A percentile compares a stretch with the other conserved stretches of the same genome.
These are phyloP conservation scores for Drosophila athabasca DNA, from an alignment of 1,140 invertebrate genomes.

Conservation along the genomic window DNA sequence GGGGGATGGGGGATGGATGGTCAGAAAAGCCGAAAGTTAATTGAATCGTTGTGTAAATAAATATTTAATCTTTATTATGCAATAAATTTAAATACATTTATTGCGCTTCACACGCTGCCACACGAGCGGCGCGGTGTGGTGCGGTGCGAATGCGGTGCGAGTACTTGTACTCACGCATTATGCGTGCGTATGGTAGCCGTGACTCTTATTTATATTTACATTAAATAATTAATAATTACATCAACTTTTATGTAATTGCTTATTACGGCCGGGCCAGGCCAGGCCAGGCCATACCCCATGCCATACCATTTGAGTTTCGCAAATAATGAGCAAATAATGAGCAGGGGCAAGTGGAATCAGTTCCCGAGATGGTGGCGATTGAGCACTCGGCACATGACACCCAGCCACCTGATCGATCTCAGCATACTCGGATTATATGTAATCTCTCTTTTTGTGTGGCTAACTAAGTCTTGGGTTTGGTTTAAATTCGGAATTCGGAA, in stretches of 20 bases:
- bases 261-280: constrained; percentile 58
- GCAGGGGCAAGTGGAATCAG: constrained; percentile 32
- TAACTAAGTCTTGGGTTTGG: no score
- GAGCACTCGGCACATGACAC: not conserved
- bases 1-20: constrained; percentile 6
- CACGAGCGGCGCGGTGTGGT: constrained; percentile 1
- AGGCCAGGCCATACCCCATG: constrained; percentile 32
- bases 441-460: no score
- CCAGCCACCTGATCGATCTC: not conserved
- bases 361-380: constrained; percentile 13
- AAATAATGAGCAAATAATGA: constrained; percentile 51
- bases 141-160: not conserved
- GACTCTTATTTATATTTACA: constrained; percentile 69
- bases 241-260: constrained; percentile 78
- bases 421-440: no score
- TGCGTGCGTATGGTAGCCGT: not conserved
- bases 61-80: constrained; percentile 83
- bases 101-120: constrained; percentile 32
- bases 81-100: constrained; percentile 83
- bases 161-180: no score
- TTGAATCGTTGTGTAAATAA: constrained; percentile 83
- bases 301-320: constrained; percentile 51
- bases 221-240: constrained; percentile 82
- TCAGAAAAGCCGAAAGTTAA: constrained; percentile 76
- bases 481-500: no score